Percentiles rank a stretch among this genome's conserved stretches.
Evolutionary conservation across 2,113 vertebrate genomes (phyloP).

Genomic region (Meriones unguiculatus): DNA sequence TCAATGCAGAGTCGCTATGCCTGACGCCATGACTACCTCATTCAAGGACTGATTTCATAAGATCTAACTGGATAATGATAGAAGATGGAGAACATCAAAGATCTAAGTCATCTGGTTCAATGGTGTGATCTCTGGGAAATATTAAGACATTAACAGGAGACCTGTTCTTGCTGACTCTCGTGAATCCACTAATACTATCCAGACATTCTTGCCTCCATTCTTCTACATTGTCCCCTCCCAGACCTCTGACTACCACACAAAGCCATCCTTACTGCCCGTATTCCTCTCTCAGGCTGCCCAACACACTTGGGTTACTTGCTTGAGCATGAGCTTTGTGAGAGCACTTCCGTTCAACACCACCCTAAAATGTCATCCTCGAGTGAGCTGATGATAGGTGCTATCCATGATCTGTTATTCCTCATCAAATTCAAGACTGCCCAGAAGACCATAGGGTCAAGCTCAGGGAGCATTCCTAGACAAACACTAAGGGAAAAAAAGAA

Average conservation of each 20-base stretch:
- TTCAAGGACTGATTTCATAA: background rate
- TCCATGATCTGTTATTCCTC: background rate
- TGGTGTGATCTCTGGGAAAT: background rate
- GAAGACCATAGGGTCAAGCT: background rate
- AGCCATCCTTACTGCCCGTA: background rate
- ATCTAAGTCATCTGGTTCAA: background rate
- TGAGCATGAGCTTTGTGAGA: background rate
- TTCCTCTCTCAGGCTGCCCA: background rate
- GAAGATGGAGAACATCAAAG: background rate
- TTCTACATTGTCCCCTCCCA: background rate
- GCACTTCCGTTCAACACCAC: background rate
- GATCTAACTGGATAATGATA: background rate
- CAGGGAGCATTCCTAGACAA: background rate
- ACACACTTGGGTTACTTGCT: background rate
- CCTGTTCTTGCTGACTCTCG: background rate
- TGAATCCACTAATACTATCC: background rate
- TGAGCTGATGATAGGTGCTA: rapidly evolving
- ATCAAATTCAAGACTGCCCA: background rate
- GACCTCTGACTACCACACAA: background rate
- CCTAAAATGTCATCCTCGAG: background rate
- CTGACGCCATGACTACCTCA: background rate
- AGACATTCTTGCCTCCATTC: background rate
- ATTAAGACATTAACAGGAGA: background rate
- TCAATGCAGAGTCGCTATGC: background rate
- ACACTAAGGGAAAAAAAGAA: background rate